A percentile compares a stretch with the other conserved stretches of the same genome.
These are phyloP conservation scores for Rhopalosiphum nymphaeae DNA, from an alignment of 2,888 invertebrate genomes.

Conservation along the genomic window DNA sequence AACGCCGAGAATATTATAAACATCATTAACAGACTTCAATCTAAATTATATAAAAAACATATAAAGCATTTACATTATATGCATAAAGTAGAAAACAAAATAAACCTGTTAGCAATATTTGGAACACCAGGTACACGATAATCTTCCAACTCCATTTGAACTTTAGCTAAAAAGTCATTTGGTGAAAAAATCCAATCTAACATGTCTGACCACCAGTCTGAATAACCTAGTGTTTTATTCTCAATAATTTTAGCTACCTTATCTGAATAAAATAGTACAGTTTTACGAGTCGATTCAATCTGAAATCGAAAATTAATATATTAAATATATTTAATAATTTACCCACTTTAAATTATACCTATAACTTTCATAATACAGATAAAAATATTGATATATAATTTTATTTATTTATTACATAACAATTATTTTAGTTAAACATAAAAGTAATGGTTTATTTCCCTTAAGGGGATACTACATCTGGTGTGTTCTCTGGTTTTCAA, in stretches of 20 bases:
- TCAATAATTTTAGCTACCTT: conserved; percentile 68
- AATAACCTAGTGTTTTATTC: conserved; percentile 67
- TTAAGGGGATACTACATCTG: too few species aligned
- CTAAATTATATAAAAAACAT: conserved; percentile 14
- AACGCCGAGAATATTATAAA: conserved; percentile 59
- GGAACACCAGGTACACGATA: conserved; percentile 57
- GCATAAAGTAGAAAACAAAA: neutral
- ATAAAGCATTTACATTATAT: neutral
- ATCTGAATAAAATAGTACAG: conserved; percentile 66
- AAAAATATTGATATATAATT: neutral
- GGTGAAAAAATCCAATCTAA: conserved; percentile 69
- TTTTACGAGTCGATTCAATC: conserved; percentile 59
- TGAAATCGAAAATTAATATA: conserved; percentile 14
- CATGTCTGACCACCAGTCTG: conserved; percentile 71
- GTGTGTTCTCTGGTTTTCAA: too few species aligned
- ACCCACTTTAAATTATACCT: neutral
- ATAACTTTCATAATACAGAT: neutral
- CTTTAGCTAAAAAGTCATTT: conserved; percentile 42
- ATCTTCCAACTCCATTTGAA: conserved; percentile 54
- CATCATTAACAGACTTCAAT: conserved; percentile 38
- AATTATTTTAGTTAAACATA: neutral
- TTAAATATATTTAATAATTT: neutral
- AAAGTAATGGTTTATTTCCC: neutral
- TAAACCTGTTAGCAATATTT: conserved; percentile 54
- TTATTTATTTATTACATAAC: neutral